Conservation (phyloP, 2,888 invertebrate species). For the Drepanosiphum platanoidis region DNA sequence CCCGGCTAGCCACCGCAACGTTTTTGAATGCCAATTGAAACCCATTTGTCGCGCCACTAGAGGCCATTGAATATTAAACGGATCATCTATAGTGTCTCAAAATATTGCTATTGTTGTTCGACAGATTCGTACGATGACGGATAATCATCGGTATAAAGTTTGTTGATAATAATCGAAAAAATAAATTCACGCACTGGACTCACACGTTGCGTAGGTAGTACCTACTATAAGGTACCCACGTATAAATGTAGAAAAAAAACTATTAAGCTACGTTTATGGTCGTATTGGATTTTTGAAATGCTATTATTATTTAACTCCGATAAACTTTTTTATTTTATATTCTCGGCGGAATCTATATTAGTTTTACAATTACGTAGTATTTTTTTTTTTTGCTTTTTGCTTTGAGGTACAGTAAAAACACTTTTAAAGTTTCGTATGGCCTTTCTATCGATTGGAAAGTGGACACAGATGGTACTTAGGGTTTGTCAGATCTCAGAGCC, state of each 20-base stretch:
- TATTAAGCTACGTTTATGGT: background rate
- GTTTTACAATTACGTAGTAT: background rate
- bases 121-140: background rate
- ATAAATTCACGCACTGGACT: no score
- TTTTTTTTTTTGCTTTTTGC: background rate
- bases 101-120: background rate
- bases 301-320: background rate
- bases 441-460: slow-evolving; percentile 5
- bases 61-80: background rate
- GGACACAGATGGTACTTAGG: background rate
- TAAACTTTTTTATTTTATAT: background rate
- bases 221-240: no score
- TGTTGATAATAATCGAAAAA: background rate
- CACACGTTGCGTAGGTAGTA: no score
- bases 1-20: background rate
- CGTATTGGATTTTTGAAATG: background rate
- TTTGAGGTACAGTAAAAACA: slow-evolving; percentile 12
- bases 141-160: background rate
- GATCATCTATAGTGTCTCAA: background rate
- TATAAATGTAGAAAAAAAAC: background rate
- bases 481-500: background rate
- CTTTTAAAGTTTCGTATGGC: background rate
- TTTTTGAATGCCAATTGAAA: slow-evolving; percentile 17
- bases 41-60: background rate
- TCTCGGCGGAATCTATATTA: background rate